These are phyloP conservation scores for Pionites leucogaster DNA, from an alignment of 2,113 vertebrate species.

Conservation along the genomic window DNA sequence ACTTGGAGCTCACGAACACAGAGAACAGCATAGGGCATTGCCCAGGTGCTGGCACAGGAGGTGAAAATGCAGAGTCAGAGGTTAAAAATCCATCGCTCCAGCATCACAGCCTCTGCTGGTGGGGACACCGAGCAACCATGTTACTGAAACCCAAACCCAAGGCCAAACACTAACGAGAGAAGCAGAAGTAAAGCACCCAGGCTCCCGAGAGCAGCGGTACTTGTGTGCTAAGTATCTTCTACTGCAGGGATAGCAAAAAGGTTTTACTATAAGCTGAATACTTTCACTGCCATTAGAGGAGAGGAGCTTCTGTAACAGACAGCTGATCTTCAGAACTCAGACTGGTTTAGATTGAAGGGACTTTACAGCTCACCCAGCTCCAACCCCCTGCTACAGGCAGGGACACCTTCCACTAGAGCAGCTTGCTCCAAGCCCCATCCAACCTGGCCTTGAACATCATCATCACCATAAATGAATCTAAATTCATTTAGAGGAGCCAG, in stretches of 20 bases:
- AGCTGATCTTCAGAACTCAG: not conserved
- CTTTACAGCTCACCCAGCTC: not conserved
- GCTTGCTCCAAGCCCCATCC: not conserved
- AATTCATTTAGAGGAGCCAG: not conserved
- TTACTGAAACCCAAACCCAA: not conserved
- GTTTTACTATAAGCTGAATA: not conserved
- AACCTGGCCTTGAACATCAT: not conserved
- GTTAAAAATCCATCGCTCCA: not conserved
- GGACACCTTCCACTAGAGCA: not conserved
- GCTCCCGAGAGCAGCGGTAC: fast-evolving
- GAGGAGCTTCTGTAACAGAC: not conserved
- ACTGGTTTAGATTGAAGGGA: not conserved
- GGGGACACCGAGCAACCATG: not conserved
- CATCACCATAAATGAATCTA: not conserved
- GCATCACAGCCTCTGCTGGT: not conserved
- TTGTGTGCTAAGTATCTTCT: not conserved
- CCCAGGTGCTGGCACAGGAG: not conserved
- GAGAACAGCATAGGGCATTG: not conserved
- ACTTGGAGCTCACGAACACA: not conserved
- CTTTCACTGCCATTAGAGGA: not conserved
- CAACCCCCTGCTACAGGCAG: not conserved
- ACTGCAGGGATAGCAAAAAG: not conserved
- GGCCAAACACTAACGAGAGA: not conserved
- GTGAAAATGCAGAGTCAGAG: not conserved
- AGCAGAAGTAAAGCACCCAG: not conserved